Percentiles rank a stretch among this genome's conserved stretches.
Evolutionary conservation across 2,113 vertebrate genomes (phyloP).

Genomic region (Mystacornis crossleyi): DNA sequence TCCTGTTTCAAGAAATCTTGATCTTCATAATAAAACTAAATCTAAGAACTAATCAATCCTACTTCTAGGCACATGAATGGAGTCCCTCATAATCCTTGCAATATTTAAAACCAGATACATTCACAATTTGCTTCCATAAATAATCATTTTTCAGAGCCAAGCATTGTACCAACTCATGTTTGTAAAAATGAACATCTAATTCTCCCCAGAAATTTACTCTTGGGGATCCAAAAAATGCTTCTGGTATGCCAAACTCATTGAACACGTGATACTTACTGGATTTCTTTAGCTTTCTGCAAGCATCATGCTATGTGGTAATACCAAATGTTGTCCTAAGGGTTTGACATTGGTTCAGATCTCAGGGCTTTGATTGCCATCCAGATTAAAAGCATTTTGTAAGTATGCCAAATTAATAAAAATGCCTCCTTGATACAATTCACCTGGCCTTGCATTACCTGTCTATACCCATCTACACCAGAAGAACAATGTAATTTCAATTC

Average conservation of each 20-base stretch:
- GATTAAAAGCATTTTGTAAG: constrained; percentile 6
- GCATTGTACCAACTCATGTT: not conserved
- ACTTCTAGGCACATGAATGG: not conserved
- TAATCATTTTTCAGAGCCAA: not conserved
- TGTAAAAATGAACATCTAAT: not conserved
- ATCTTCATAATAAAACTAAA: not conserved
- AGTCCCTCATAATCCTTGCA: not conserved
- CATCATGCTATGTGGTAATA: not conserved
- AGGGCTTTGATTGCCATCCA: constrained; percentile 57
- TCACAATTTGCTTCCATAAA: not conserved
- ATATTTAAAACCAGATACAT: not conserved
- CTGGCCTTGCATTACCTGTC: constrained; percentile 27
- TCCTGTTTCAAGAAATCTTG: not conserved
- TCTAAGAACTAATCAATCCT: not conserved
- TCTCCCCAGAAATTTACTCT: not conserved
- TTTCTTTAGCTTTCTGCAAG: constrained; percentile 6
- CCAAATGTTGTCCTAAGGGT: constrained; percentile 51
- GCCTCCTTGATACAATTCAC: constrained; percentile 24
- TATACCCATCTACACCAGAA: constrained; percentile 1
- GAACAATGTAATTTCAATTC: not conserved
- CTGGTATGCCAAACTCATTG: not conserved
- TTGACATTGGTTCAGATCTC: constrained; percentile 46
- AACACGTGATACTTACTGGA: not conserved
- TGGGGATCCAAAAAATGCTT: not conserved
- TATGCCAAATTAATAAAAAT: constrained; percentile 60